Evolutionary conservation across 2,113 vertebrate genomes (phyloP).

Genomic region (Merops nubicus): DNA sequence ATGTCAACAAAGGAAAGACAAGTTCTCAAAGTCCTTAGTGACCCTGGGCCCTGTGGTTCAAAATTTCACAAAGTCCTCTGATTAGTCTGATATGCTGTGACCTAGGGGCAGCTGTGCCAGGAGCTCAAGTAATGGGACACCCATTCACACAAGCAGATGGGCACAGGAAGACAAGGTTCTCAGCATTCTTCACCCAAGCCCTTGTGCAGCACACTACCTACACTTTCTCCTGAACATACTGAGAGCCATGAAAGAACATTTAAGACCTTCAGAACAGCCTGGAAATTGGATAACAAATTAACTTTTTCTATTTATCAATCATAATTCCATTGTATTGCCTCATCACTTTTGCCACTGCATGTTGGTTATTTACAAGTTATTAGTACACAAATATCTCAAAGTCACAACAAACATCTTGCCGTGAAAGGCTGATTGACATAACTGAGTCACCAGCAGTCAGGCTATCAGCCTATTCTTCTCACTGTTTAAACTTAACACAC

Average conservation of each 20-base stretch:
- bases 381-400: neutral
- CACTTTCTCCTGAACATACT: neutral
- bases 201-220: neutral
- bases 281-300: neutral
- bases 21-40: neutral
- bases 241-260: neutral
- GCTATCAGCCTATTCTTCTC: neutral
- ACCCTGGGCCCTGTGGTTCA: neutral
- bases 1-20: neutral
- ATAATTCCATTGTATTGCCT: neutral
- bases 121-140: neutral
- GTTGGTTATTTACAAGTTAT: neutral
- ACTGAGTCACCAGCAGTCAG: neutral
- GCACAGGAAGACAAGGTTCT: neutral
- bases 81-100: neutral
- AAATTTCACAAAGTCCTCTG: neutral
- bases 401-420: neutral
- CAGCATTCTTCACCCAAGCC: neutral
- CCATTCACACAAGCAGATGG: rapidly evolving
- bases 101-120: rapidly evolving
- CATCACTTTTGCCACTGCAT: neutral
- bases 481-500: neutral
- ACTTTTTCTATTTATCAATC: neutral
- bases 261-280: neutral
- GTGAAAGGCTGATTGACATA: neutral